These are phyloP conservation scores for Ornithorhynchus anatinus DNA, from an alignment of 2,113 vertebrate species.

Conservation along the genomic window DNA sequence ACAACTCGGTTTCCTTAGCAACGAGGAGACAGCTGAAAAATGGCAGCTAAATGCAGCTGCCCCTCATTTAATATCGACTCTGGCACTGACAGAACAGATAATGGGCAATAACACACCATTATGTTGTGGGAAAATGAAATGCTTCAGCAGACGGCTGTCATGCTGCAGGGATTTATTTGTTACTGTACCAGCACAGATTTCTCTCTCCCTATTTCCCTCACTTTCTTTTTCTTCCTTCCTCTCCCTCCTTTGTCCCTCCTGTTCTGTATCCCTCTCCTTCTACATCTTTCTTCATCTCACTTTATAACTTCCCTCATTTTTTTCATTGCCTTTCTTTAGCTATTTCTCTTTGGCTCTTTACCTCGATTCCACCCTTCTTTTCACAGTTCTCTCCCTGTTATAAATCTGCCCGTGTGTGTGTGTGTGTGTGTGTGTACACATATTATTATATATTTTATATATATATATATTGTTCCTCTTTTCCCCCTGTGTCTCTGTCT, in stretches of 20 bases:
- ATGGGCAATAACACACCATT: constrained; percentile 96
- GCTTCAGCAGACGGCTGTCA: constrained; percentile 86
- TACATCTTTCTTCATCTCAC: not conserved
- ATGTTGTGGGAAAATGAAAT: constrained; percentile 94
- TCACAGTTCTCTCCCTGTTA: not conserved
- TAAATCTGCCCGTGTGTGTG: too few relatives aligned
- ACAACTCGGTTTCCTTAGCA: constrained; percentile 80
- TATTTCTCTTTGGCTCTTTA: not conserved
- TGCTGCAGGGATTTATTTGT: constrained; percentile 82
- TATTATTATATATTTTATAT: too few relatives aligned
- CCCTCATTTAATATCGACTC: constrained; percentile 97
- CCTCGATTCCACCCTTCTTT: not conserved
- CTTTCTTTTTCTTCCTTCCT: constrained; percentile 29
- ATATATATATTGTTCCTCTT: not conserved
- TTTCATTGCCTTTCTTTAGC: not conserved
- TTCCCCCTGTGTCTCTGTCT: not conserved
- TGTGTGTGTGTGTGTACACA: too few relatives aligned
- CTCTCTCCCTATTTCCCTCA: not conserved
- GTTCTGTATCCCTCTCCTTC: not conserved
- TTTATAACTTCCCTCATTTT: not conserved
- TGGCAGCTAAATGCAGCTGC: constrained; percentile 87
- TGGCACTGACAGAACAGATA: constrained; percentile 93
- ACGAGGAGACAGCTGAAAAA: constrained; percentile 89
- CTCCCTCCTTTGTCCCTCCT: constrained; percentile 4
- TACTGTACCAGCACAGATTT: constrained; percentile 65